Evolutionary conservation across 2,113 vertebrate genomes (phyloP), one percentile per base, ranked within the genome.

Genomic region (Barbus barbus): DNA sequence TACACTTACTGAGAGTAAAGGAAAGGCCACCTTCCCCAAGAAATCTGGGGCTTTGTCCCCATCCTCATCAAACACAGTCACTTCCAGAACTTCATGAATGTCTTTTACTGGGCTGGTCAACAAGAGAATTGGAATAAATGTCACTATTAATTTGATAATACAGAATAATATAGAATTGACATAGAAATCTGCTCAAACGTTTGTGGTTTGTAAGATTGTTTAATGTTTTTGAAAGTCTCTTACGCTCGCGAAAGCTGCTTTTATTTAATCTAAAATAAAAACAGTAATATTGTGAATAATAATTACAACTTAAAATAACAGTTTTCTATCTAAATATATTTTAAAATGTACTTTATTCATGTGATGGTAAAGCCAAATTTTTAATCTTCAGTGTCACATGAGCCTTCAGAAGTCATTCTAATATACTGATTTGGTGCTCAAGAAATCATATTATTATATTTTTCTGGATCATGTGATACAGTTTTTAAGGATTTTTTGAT

Each of bases 41-140:
- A 99, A 99, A 90, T 99, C 98, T 7, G 97, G 97, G 12, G 97
- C 93, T 88, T 98, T 99, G 91, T 99, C 98, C 91, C 98, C 97
- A 82, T 99, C 98, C 90, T 99, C 98, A 90, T 99, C 98, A 90
- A 99, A 97, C 51, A 99, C 92, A 1, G 97, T 99, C 89, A 98
- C 96, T 92, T 98, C 94, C 87, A 99, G 92, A 75, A 94, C 93
- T 7, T 99, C 97, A 5, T 99, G 98, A 86, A 99, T 94, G 88
- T 99, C 98, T 94, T 95, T 97, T 91, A 99, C 92, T 58, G 97
- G 97, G 76, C 98, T 99, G 89, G 28, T 94, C 88, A 28, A 65
- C 24, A 69, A 76, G 53, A 90, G 24, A 87, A 20, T 87, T 36
- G 1, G 8, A 22, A 77, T 44, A 71, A 16, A 4, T 13, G 0